phyloP scores from a whole-genome alignment of 2,113 vertebrate species.

The Microcebus murinus region DNA sequence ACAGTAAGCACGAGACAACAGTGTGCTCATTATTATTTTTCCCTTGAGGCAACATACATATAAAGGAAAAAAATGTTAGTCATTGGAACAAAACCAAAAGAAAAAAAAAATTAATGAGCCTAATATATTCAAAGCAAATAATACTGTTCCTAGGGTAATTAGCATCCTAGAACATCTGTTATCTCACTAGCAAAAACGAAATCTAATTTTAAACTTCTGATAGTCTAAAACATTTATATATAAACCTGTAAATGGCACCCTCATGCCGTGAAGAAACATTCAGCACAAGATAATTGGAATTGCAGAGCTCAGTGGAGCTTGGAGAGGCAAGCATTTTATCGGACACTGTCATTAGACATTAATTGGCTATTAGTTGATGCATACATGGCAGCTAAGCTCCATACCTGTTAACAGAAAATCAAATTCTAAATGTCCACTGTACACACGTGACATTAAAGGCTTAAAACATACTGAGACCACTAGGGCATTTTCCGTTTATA shows the following conservation, averaged over 20 bases:
- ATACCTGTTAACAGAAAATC: conserved; percentile 31
- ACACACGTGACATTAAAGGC: not conserved
- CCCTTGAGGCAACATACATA: conserved; percentile 2
- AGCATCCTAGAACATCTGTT: conserved; percentile 67
- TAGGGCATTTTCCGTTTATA: not conserved
- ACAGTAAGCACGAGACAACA: not conserved
- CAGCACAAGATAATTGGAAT: conserved; percentile 33
- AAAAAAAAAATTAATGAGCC: conserved; percentile 40
- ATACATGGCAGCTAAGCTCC: not conserved
- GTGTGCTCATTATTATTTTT: conserved; percentile 5
- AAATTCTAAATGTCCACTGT: not conserved
- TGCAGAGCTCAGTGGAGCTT: conserved; percentile 64
- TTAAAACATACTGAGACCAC: not conserved
- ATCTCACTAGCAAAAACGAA: conserved; percentile 55
- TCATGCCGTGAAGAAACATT: not conserved
- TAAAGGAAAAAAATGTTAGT: not conserved
- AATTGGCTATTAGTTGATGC: conserved; percentile 65
- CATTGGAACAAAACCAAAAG: conserved; percentile 35
- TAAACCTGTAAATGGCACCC: conserved; percentile 48
- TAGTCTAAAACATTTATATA: conserved; percentile 69
- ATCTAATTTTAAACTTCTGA: conserved; percentile 66
- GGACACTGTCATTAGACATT: conserved; percentile 24
- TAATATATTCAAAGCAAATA: conserved; percentile 72
- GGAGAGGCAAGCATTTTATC: conserved; percentile 27
- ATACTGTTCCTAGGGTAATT: conserved; percentile 59